Evolutionary conservation across 2,113 vertebrate genomes (phyloP).

Genomic region (Microtus montanus): DNA sequence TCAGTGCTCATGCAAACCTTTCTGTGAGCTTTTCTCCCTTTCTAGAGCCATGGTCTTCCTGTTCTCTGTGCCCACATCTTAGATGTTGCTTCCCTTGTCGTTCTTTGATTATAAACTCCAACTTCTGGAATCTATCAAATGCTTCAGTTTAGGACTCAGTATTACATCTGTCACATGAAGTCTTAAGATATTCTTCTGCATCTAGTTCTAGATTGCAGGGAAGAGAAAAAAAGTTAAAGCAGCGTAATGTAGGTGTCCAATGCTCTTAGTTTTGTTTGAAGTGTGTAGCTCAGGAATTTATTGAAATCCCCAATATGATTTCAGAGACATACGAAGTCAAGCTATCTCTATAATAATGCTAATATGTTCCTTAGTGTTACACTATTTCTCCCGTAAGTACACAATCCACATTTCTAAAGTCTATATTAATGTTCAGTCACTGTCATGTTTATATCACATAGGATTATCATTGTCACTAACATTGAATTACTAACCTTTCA

Average conservation of each 20-base stretch:
- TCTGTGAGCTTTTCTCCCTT: not conserved
- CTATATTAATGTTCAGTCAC: not conserved
- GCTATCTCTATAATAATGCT: constrained; percentile 2
- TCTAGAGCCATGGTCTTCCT: not conserved
- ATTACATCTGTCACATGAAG: not conserved
- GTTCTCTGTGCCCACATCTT: not conserved
- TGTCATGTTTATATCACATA: not conserved
- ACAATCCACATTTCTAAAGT: not conserved
- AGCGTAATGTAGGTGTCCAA: not conserved
- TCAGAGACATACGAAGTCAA: constrained; percentile 9
- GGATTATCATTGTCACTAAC: constrained; percentile 20
- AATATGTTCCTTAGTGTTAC: not conserved
- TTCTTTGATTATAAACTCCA: constrained; percentile 24
- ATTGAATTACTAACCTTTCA: constrained; percentile 10
- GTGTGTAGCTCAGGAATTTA: not conserved
- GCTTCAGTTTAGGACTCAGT: not conserved
- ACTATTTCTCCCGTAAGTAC: not conserved
- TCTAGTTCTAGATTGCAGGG: constrained; percentile 16
- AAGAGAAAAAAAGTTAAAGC: not conserved
- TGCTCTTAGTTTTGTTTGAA: not conserved
- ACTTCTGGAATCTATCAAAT: not conserved
- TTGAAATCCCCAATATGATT: not conserved
- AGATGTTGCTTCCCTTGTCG: not conserved
- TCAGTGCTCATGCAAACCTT: not conserved
- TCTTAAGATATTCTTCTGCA: constrained; percentile 1